These are phyloP conservation scores for Aricia artaxerxes DNA, from an alignment of 2,888 invertebrate species.

Conservation along the genomic window DNA sequence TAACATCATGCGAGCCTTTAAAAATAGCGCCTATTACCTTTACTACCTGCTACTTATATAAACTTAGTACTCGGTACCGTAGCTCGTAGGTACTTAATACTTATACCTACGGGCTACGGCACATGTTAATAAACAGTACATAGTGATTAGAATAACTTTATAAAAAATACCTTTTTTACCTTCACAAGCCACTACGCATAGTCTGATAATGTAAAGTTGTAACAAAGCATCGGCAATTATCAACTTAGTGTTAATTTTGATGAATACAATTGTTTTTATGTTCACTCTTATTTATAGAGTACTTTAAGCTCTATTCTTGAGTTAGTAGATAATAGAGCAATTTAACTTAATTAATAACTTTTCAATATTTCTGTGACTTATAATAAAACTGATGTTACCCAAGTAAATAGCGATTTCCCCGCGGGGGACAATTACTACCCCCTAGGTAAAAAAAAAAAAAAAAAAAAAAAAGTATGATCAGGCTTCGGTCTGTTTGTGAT, in stretches of 20 bases:
- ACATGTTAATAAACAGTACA: too few species aligned
- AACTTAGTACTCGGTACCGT: not conserved
- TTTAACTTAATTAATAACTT: too few species aligned
- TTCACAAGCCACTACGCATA: not conserved
- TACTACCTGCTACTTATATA: not conserved
- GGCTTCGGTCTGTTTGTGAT: not conserved
- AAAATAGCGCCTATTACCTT: slow-evolving; percentile 25
- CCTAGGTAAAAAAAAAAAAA: too few species aligned
- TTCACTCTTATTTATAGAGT: not conserved
- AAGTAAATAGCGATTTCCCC: too few species aligned
- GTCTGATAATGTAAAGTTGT: not conserved
- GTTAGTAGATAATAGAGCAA: not conserved
- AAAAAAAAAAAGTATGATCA: too few species aligned
- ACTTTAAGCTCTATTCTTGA: not conserved
- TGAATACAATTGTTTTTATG: not conserved
- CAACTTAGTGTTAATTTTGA: not conserved
- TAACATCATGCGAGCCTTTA: slow-evolving; percentile 41
- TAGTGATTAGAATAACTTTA: too few species aligned
- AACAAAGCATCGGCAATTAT: not conserved
- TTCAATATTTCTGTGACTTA: not conserved
- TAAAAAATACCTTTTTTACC: not conserved
- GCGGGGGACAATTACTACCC: too few species aligned
- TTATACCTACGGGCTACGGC: too few species aligned
- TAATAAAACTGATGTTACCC: not conserved
- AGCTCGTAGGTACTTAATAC: not conserved